Conservation (phyloP, 2,113 vertebrate species). For the Sporophila hypoxantha region DNA sequence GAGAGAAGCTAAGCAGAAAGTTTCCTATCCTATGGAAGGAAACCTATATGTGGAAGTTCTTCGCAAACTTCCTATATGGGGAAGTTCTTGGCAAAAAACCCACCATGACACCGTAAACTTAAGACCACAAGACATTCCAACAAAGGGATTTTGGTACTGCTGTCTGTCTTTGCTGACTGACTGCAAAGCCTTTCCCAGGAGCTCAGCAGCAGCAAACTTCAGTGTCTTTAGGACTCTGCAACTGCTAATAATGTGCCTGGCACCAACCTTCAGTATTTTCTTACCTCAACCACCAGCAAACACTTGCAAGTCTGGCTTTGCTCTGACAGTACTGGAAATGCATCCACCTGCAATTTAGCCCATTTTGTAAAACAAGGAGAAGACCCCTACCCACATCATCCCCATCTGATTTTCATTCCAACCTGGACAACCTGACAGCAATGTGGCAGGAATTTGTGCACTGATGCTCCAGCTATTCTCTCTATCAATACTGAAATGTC, state of each 20-base stretch:
- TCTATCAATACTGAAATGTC: background rate
- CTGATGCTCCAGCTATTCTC: background rate
- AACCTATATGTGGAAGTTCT: background rate
- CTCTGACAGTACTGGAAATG: background rate
- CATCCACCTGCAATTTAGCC: background rate
- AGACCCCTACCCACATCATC: background rate
- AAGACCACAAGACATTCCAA: background rate
- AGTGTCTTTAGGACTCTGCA: background rate
- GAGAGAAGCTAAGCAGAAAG: background rate
- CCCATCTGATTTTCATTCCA: background rate
- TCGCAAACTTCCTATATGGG: background rate
- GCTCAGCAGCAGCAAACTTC: background rate
- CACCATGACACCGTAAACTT: background rate
- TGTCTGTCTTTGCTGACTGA: background rate
- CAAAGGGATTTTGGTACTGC: background rate
- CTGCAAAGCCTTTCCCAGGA: background rate
- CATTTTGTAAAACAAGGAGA: background rate
- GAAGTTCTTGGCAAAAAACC: background rate
- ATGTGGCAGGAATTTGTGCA: background rate
- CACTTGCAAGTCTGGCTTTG: background rate
- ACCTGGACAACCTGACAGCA: background rate
- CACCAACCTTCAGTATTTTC: background rate
- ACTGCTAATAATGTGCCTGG: background rate
- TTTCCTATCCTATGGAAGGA: background rate
- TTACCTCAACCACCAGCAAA: background rate